Percentiles rank a stretch among this genome's conserved stretches.
These are phyloP conservation scores for Acromyrmex echinatior DNA, from an alignment of 1,140 invertebrate species.

Conservation along the genomic window DNA sequence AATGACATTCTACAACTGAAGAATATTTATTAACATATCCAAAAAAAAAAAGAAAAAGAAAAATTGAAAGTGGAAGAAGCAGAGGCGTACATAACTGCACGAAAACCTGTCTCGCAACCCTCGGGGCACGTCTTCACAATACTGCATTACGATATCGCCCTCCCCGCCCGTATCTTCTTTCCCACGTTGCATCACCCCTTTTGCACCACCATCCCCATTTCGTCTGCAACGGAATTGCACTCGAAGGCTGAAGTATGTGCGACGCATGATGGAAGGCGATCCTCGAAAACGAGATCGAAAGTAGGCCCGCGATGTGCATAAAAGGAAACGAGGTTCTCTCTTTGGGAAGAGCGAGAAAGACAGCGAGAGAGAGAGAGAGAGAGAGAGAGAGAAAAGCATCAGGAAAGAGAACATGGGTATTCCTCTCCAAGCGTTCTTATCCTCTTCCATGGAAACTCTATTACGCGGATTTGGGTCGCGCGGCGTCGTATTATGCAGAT, in stretches of 20 bases:
- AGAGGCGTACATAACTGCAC: conserved; percentile 70
- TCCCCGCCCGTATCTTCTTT: conserved; percentile 39
- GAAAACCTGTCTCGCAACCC: conserved; percentile 70
- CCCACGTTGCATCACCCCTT: conserved; percentile 23
- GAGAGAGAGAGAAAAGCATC: neutral
- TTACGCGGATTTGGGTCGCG: conserved; percentile 70
- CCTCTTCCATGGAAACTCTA: conserved; percentile 53
- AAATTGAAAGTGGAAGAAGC: neutral
- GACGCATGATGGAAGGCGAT: conserved; percentile 71
- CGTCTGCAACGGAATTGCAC: conserved; percentile 60
- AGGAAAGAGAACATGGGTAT: conserved; percentile 13
- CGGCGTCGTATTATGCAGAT: conserved; percentile 56
- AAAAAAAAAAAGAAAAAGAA: neutral
- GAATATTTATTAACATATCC: neutral
- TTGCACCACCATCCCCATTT: conserved; percentile 20
- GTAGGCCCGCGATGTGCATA: conserved; percentile 62
- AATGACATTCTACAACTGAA: neutral
- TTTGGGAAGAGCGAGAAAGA: neutral
- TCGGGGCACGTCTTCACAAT: conserved; percentile 77
- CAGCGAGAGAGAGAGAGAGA: neutral
- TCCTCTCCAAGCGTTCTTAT: conserved; percentile 50
- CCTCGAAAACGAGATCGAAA: conserved; percentile 75
- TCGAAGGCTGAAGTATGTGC: conserved; percentile 65
- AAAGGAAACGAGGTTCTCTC: conserved; percentile 56
- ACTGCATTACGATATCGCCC: conserved; percentile 78